phyloP scores from a whole-genome alignment of 2,797 vertebrate genomes.

The Alcedo quadribrachys region DNA sequence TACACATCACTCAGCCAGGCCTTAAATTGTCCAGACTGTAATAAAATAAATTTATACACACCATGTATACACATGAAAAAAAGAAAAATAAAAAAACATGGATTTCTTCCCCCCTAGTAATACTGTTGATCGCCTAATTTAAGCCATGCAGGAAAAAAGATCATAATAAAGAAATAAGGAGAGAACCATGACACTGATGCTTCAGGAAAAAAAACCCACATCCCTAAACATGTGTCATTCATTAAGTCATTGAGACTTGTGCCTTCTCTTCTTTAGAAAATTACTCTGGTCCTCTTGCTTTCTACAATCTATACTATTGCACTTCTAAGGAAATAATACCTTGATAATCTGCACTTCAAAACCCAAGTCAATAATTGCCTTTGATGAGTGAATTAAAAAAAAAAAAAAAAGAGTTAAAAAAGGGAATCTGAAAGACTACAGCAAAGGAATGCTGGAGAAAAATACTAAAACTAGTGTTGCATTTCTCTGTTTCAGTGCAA shows the following conservation, averaged over 20 bases:
- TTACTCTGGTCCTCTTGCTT: conserved; percentile 48
- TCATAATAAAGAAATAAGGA: background rate
- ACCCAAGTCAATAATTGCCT: conserved; percentile 64
- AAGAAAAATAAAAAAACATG: background rate
- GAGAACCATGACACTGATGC: background rate
- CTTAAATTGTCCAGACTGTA: background rate
- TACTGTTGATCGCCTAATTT: conserved; percentile 49
- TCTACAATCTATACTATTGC: conserved; percentile 31
- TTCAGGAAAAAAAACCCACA: background rate
- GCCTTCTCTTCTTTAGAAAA: conserved; percentile 52
- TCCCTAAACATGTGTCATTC: background rate
- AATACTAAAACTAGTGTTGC: conserved; percentile 35
- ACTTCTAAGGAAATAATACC: conserved; percentile 66
- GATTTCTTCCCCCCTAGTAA: conserved; percentile 22
- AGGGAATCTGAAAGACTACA: conserved; percentile 20
- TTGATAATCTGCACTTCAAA: conserved; percentile 71
- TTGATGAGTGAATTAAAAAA: background rate
- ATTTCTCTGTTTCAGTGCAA: conserved; percentile 21
- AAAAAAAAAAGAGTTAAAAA: background rate
- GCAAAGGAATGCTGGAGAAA: conserved; percentile 44
- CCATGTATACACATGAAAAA: conserved; percentile 11
- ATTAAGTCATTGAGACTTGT: conserved; percentile 22
- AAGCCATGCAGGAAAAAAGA: background rate
- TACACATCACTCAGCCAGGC: conserved; percentile 25
- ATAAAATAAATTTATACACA: conserved; percentile 40